These are phyloP conservation scores for Acanthococcus lagerstroemiae DNA, from an alignment of 2,888 invertebrate genomes.

Conservation along the genomic window DNA sequence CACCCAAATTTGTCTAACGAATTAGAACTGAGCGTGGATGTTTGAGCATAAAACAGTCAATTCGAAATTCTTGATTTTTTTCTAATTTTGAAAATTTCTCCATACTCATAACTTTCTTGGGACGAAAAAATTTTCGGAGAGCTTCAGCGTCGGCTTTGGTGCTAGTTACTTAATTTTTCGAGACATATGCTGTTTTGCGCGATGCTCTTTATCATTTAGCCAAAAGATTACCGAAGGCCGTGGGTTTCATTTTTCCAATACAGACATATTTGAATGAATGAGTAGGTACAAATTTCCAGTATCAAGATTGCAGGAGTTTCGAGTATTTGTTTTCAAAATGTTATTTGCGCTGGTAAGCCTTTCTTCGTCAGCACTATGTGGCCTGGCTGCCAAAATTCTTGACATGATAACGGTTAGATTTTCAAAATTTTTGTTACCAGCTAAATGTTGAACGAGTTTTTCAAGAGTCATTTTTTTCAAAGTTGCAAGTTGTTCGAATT, in stretches of 20 bases:
- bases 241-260: conserved; percentile 2
- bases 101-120: no score
- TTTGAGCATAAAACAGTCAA: no score
- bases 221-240: background rate
- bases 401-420: background rate
- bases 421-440: background rate
- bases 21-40: no score
- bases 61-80: no score
- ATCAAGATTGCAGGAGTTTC: background rate
- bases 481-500: background rate
- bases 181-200: no score
- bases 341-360: background rate
- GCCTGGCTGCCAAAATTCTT: conserved; percentile 1
- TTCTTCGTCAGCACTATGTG: conserved; percentile 1
- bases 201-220: background rate
- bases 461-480: background rate
- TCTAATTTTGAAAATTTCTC: no score
- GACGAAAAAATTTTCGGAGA: no score
- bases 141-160: no score
- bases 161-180: no score
- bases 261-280: conserved; percentile 1
- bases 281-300: no score
- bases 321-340: background rate
- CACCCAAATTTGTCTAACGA: no score
- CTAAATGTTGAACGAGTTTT: conserved; percentile 3